Evolutionary conservation across 2,888 invertebrate species (phyloP).

Genomic region (Boloria euphrosyne): DNA sequence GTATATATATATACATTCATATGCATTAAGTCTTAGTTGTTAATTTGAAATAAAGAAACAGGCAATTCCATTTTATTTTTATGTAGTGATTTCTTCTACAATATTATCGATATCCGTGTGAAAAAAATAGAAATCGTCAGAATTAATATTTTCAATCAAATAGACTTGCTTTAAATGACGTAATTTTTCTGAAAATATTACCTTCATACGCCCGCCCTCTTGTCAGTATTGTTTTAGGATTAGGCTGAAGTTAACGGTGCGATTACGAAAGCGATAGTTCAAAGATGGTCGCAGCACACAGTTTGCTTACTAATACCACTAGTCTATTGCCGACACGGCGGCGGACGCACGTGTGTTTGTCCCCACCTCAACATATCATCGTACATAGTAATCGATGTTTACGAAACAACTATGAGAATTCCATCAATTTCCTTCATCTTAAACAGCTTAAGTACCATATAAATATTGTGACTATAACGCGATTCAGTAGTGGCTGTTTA

Average conservation of each 20-base stretch:
- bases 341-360: constrained; percentile 52
- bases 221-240: constrained; percentile 28
- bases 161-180: neutral
- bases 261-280: constrained; percentile 65
- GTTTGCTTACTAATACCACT: constrained; percentile 44
- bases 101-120: no score
- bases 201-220: constrained; percentile 10
- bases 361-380: neutral
- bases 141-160: neutral
- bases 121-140: no score
- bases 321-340: constrained; percentile 55
- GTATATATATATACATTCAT: no score
- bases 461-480: constrained; percentile 41
- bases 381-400: constrained; percentile 15
- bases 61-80: no score
- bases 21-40: no score
- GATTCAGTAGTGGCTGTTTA: constrained; percentile 18
- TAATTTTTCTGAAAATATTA: neutral
- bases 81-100: no score
- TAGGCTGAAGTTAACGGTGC: constrained; percentile 51
- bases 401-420: constrained; percentile 21
- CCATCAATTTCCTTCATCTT: constrained; percentile 26
- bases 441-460: constrained; percentile 39
- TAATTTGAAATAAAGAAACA: no score
- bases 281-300: constrained; percentile 45